phyloP scores from a whole-genome alignment of 2,797 vertebrate genomes.

The Loris lydekkerianus region DNA sequence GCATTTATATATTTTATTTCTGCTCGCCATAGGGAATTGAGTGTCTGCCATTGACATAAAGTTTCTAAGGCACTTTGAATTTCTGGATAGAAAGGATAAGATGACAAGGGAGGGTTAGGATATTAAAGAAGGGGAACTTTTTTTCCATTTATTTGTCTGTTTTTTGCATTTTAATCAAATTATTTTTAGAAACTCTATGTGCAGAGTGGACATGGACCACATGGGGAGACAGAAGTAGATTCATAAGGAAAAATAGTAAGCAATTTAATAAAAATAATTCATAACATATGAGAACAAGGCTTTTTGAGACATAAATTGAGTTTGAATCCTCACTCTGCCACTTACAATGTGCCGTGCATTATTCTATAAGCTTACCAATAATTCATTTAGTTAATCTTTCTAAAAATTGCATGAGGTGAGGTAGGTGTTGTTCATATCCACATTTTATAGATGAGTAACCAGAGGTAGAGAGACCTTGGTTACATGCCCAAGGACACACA shows the following conservation, averaged over 20 bases:
- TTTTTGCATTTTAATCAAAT: neutral
- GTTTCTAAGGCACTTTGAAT: conserved; percentile 67
- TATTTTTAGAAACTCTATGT: neutral
- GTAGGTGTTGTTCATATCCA: neutral
- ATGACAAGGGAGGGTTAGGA: conserved; percentile 28
- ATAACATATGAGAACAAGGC: neutral
- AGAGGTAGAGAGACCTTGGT: neutral
- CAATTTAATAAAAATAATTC: conserved; percentile 35
- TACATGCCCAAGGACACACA: neutral
- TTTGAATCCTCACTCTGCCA: neutral
- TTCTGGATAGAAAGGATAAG: conserved; percentile 43
- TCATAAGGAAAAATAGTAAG: conserved; percentile 39
- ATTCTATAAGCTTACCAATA: neutral
- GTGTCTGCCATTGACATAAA: conserved; percentile 62
- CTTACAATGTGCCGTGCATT: neutral
- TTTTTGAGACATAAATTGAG: neutral
- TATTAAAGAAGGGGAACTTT: neutral
- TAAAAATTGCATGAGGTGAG: neutral
- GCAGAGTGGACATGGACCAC: neutral
- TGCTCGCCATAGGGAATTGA: conserved; percentile 50
- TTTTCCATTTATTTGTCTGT: neutral
- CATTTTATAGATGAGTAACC: neutral
- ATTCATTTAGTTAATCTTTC: neutral
- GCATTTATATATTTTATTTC: conserved; percentile 70
- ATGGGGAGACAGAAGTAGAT: neutral